Evolutionary conservation across 2,113 vertebrate species (phyloP).

Genomic region (Entelurus aequoreus): DNA sequence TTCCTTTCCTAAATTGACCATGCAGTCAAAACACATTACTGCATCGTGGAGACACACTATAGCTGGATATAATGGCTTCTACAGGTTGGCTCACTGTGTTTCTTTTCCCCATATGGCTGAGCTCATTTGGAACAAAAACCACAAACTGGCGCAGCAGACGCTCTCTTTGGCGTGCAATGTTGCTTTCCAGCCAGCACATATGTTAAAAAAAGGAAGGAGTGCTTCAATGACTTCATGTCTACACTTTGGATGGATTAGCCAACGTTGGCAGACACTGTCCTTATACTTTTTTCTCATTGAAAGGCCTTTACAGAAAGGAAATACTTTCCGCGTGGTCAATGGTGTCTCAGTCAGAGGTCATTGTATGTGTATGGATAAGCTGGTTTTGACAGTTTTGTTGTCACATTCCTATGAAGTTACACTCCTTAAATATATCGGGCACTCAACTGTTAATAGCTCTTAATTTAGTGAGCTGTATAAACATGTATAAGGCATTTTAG

Average conservation of each 20-base stretch:
- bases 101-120: slow-evolving; percentile 31
- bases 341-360: slow-evolving; percentile 39
- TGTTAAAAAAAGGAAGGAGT: slow-evolving; percentile 44
- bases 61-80: slow-evolving; percentile 53
- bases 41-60: slow-evolving; percentile 18
- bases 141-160: slow-evolving; percentile 51
- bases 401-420: too few species aligned
- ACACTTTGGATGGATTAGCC: slow-evolving; percentile 17
- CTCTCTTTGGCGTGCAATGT: slow-evolving; percentile 41
- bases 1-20: slow-evolving; percentile 22
- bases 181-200: slow-evolving; percentile 48
- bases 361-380: slow-evolving; percentile 33
- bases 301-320: slow-evolving; percentile 8
- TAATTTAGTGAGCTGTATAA: too few species aligned
- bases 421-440: too few species aligned
- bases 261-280: slow-evolving; percentile 5
- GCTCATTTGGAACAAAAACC: slow-evolving; percentile 54
- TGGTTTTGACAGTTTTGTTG: neutral
- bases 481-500: too few species aligned
- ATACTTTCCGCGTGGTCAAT: slow-evolving; percentile 23
- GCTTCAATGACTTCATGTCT: slow-evolving; percentile 42
- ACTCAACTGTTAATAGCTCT: too few species aligned
- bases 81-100: slow-evolving; percentile 40
- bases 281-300: neutral
- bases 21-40: slow-evolving; percentile 31